Conservation (phyloP, 1,140 invertebrate genomes). For the Parasteatoda tepidariorum region DNA sequence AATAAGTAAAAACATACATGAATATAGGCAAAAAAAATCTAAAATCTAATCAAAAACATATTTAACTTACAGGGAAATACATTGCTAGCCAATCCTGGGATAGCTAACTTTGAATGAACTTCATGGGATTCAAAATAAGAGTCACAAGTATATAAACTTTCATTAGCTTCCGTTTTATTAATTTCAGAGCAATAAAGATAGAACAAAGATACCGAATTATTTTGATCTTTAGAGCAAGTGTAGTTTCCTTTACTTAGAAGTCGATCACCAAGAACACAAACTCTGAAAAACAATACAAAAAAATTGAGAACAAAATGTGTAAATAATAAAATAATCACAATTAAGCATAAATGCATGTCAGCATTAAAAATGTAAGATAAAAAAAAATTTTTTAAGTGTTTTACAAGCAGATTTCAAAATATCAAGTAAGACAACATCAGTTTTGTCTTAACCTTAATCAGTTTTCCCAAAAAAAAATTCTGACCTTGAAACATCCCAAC, state of each 20-base stretch:
- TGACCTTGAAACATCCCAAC: no score
- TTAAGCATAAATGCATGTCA: no score
- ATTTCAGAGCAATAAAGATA: constrained; percentile 41
- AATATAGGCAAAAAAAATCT: no score
- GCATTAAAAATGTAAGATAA: no score
- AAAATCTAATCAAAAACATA: no score
- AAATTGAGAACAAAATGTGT: not conserved
- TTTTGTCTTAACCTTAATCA: no score
- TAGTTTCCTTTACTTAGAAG: constrained; percentile 39
- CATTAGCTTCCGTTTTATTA: constrained; percentile 3
- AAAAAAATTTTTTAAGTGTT: no score
- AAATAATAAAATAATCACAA: no score
- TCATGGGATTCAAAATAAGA: constrained; percentile 77
- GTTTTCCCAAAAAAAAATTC: no score
- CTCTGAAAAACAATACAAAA: constrained; percentile 24
- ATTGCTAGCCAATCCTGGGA: constrained; percentile 74
- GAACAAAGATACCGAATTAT: constrained; percentile 40
- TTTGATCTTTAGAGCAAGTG: constrained; percentile 50
- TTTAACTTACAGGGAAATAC: constrained; percentile 57
- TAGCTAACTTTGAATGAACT: constrained; percentile 74
- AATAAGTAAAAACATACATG: no score
- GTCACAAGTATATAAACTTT: constrained; percentile 83
- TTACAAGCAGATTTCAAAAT: no score
- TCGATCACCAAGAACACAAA: constrained; percentile 59
- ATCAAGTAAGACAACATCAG: no score